phyloP scores from a whole-genome alignment of 2,797 vertebrate species.

The Catamblyrhynchus diadema region DNA sequence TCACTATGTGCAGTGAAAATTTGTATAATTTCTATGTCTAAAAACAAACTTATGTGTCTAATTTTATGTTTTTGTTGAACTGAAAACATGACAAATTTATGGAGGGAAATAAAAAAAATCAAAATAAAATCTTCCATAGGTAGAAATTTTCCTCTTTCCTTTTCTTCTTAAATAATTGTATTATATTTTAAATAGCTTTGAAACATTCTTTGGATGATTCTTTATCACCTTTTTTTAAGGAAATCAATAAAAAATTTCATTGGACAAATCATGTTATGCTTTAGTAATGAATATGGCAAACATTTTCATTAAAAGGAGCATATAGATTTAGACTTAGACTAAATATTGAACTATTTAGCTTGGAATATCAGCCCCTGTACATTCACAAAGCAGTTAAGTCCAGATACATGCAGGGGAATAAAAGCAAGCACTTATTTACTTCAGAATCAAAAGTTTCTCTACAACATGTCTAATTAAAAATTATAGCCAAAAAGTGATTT shows the following conservation, averaged over 20 bases:
- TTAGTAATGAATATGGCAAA: background rate
- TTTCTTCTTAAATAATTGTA: background rate
- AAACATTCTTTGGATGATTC: background rate
- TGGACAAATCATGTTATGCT: background rate
- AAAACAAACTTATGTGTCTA: fast-evolving
- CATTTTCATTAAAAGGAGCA: background rate
- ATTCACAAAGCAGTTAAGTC: background rate
- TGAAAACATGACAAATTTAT: background rate
- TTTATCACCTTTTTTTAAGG: background rate
- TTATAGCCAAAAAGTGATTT: background rate
- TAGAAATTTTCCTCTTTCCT: background rate
- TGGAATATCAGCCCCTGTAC: background rate
- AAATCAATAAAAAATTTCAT: background rate
- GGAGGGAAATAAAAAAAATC: background rate
- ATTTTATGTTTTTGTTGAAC: background rate
- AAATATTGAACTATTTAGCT: background rate
- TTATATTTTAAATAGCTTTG: background rate
- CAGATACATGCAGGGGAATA: background rate
- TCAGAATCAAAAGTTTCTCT: background rate
- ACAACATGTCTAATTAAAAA: background rate
- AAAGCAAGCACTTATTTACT: background rate
- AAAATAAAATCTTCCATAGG: background rate
- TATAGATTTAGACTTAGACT: background rate
- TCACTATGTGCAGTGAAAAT: background rate
- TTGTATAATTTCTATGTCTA: background rate